A percentile compares a stretch with the other conserved stretches of the same genome.
phyloP scores from a whole-genome alignment of 2,888 invertebrate species.

The Mythimna pallens region DNA sequence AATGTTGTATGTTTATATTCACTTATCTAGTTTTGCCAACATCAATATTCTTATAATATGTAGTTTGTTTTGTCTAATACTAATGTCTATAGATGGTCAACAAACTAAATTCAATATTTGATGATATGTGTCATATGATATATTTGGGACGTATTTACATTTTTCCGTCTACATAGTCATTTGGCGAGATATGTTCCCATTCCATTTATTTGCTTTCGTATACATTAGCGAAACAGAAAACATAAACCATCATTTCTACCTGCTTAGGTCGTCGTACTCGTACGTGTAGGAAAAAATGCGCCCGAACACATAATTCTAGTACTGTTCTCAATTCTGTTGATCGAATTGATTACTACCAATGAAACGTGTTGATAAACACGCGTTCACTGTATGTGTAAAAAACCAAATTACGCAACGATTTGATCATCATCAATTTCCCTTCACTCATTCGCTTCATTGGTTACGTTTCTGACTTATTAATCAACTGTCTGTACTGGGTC shows the following conservation, averaged over 20 bases:
- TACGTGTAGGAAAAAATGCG: conserved; percentile 12
- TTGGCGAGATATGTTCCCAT: conserved; percentile 7
- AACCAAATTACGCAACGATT: conserved; percentile 48
- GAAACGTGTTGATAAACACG: conserved; percentile 51
- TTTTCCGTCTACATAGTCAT: not conserved
- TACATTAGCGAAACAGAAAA: conserved; percentile 19
- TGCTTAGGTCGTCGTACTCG: conserved; percentile 11
- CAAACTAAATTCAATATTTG: conserved; percentile 13
- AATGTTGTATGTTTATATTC: not conserved
- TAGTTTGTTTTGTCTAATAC: not conserved
- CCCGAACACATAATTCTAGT: conserved; percentile 7
- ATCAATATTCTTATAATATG: not conserved
- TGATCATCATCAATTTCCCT: conserved; percentile 44
- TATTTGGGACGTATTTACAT: conserved; percentile 6
- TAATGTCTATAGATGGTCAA: not conserved
- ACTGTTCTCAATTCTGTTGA: conserved; percentile 27
- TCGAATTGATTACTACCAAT: conserved; percentile 56
- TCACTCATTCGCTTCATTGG: conserved; percentile 33
- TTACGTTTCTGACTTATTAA: conserved; percentile 21
- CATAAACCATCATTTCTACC: conserved; percentile 14
- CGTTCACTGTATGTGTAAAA: conserved; percentile 42
- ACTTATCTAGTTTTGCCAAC: not conserved
- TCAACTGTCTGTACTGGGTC: not conserved
- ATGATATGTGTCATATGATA: not conserved
- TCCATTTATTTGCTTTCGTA: conserved; percentile 18